Evolutionary conservation across 37 sponge, comb jelly and placozoan genomes (phyloP), one percentile per base, ranked within the genome.

Genomic region (Petrosia ficiformis): DNA sequence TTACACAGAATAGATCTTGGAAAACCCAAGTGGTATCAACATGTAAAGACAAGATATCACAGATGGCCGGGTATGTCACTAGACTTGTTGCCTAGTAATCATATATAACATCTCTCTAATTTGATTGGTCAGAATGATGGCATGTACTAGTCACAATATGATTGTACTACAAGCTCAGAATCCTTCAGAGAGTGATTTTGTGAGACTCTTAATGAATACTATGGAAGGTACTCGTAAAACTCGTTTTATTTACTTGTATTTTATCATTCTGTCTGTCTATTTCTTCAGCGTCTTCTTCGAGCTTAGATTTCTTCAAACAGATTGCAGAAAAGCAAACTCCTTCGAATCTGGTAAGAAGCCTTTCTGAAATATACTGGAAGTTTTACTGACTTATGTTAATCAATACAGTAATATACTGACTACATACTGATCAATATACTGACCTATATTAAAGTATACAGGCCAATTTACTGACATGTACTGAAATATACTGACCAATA

Each of bases 11-110:
- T 35, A 1, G 28, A 26, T 6, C 63, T 26, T 61, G 63, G 63
- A 61, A 61, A 29, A 5, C 26, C n/a, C 30, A 37, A 25, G 35
- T 80, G 1, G 10, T 70, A 48, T 19, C 36, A 14, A 22, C 36
- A n/a, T 68, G 68, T 35, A 39, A 70, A 59, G 35, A 75, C 21
- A 37, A 59, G 5, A 68, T 83, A 10, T 57, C 40, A 8, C 54
- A 74, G 4, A 43, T 70, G 71, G 80, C 82, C 36, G 70, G 75
- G 82, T 82, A 56, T 33, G 72, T 5, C 25, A 22, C 1, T 1
- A 8, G 59, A 21, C 35, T 28, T 34, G 42, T 2, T 42, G n/a
- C n/a, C 71, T 5, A 70, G 39, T 19, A 35, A 6, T 24, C n/a
- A n/a, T n/a, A n/a, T 70, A n/a, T 41, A 39, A 68, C 10, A 68